phyloP scores from a whole-genome alignment of 2,113 vertebrate genomes.

The Prionailurus bengalensis region DNA sequence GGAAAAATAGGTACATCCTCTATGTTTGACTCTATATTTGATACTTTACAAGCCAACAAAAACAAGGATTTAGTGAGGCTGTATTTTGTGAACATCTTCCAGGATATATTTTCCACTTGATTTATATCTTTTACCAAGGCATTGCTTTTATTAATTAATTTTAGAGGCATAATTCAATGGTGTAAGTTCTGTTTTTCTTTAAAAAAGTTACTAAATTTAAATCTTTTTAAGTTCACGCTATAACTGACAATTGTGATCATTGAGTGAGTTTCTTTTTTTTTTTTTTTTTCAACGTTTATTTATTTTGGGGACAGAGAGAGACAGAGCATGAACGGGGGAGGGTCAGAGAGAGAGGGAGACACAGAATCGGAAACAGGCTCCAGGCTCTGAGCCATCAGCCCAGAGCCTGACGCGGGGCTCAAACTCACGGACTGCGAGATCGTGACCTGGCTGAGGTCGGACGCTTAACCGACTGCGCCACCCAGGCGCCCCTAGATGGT shows the following conservation, averaged over 20 bases:
- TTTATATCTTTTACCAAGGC: not conserved
- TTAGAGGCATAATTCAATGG: not conserved
- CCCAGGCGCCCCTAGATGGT: too few relatives aligned
- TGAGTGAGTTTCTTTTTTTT: not conserved
- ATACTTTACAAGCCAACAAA: not conserved
- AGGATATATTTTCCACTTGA: not conserved
- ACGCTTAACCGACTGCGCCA: too few relatives aligned
- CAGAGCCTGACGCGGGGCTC: too few relatives aligned
- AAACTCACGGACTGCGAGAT: too few relatives aligned
- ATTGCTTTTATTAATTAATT: conserved; percentile 38
- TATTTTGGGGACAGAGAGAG: too few relatives aligned
- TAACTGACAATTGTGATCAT: not conserved
- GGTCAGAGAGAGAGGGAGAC: too few relatives aligned
- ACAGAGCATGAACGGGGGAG: too few relatives aligned
- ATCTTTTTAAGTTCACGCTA: not conserved
- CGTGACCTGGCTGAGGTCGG: too few relatives aligned
- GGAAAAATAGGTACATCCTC: not conserved
- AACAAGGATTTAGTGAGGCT: not conserved
- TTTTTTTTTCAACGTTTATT: too few relatives aligned
- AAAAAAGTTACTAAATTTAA: not conserved
- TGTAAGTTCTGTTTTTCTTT: not conserved
- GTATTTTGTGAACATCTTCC: not conserved
- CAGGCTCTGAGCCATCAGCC: too few relatives aligned
- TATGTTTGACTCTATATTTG: not conserved
- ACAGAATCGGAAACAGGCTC: too few relatives aligned